Evolutionary conservation across 2,797 vertebrate species (phyloP).

Genomic region (Nannoperca australis): DNA sequence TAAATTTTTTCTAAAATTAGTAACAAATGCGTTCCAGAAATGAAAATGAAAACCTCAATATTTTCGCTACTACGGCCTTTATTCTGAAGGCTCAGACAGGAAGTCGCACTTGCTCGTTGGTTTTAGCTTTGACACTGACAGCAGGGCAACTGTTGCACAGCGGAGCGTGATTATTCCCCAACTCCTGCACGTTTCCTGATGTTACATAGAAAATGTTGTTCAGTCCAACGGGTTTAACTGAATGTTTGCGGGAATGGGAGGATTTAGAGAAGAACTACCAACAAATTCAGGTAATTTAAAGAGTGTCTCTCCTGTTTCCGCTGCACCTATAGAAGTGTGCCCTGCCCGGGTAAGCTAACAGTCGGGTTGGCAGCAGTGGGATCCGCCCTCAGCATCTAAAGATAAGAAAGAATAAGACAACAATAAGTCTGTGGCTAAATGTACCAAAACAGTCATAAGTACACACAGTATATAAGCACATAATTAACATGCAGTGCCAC

Average conservation of each 20-base stretch:
- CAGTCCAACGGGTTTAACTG: slow-evolving; percentile 70
- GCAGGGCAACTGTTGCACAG: slow-evolving; percentile 52
- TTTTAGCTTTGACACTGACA: accelerated
- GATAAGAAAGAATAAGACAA: too few species aligned
- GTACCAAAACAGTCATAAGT: too few species aligned
- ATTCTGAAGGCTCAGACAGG: slow-evolving; percentile 33
- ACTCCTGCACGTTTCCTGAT: not conserved
- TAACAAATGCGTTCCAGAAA: too few species aligned
- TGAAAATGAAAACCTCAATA: too few species aligned
- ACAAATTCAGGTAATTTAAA: slow-evolving; percentile 88
- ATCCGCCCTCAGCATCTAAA: not conserved
- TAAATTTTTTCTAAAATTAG: too few species aligned
- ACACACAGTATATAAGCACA: not conserved
- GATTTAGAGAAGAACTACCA: slow-evolving; percentile 92
- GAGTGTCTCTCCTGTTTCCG: accelerated
- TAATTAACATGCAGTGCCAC: not conserved
- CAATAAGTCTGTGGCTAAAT: too few species aligned
- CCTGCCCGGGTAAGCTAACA: slow-evolving; percentile 12
- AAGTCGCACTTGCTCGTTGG: accelerated
- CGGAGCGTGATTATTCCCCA: slow-evolving; percentile 13
- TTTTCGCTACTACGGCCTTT: slow-evolving; percentile 17
- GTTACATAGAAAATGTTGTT: slow-evolving; percentile 73
- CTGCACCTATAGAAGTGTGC: not conserved
- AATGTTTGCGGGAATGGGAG: slow-evolving; percentile 93
- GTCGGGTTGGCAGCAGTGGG: not conserved